Base-by-base conservation (phyloP, 2,113 vertebrate species). In the Bubo blakistoni region DNA sequence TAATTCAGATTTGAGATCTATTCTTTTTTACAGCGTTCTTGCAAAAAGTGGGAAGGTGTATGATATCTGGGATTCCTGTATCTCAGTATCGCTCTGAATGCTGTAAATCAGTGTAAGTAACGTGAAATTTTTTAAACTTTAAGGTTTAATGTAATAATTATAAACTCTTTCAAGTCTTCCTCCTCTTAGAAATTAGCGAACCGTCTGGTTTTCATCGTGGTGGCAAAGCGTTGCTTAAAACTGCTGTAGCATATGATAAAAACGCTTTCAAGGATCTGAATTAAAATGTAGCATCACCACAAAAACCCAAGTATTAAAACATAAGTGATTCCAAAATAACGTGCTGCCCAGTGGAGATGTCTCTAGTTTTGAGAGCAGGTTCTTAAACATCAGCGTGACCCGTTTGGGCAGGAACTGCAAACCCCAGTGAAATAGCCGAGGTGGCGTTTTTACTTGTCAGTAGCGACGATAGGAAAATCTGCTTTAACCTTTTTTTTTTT, bases 301-400 rank as follows among this genome's bases (percentile, higher is more conserved):
- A 5, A 79, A 89, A 51, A 12, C 44, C 30, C 1, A 49, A 47
- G 38, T 12, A 12, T 83, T 65, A 9, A 22, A 24, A 57, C 1
- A 40, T 40, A 40, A 40, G 2, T 3, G 54, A 10, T 70, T 70
- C 57, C 38, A 8, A 8, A 38, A 18, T 4, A 14, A 42, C 4
- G 4, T 38, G 11, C n/a, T 91, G 77, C 78, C 27, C 8, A 38
- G 10, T 2, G 15, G 82, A 30, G 55, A 27, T 6, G 14, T 26
- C 81, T 24, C 16, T 14, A 2, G 5, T 38, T 55, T 17, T 18
- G 25, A 11, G 66, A 57, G 46, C 40, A n/a, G 40, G 10, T 38
- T 59, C 21, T 38, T 30, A 11, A 59, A 7, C 34, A 5, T 5
- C 4, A 29, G 2, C 20, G 0, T 1, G 13, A 10, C 26, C 40